Base-by-base conservation (phyloP, 2,797 vertebrate genomes). In the Erethizon dorsatum region DNA sequence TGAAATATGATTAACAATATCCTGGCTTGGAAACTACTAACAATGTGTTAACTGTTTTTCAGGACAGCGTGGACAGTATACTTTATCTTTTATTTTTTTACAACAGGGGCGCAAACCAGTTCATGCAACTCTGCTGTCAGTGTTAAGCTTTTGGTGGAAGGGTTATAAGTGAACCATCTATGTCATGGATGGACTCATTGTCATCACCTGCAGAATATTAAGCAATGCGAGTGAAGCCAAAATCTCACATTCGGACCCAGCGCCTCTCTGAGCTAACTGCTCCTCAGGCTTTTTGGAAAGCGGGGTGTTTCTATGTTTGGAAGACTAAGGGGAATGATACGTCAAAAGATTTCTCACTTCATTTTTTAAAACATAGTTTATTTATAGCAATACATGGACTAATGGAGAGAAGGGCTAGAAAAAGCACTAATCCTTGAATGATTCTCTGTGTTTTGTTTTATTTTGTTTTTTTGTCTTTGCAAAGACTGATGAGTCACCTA, bases 1-100 rank as follows among this genome's bases (percentile, higher is more conserved):
- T 97, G 86, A 96, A 97, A 96, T 95, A 95, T 91, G 88, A 71
- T 95, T 96, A 96, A 93, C 26, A 89, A 90, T 75, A 92, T 71
- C 65, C 63, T 96, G 89, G 50, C 67, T 94, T 88, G 14, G 56
- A 95, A 96, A 92, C 83, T 95, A 45, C 90, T 96, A 97, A 92
- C 63, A 95, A 92, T 1, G 3, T 93, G 85, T 93, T 96, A 96
- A 96, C 85, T 96, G 90, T 94, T 92, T 91, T 94, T 67, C 57
- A 89, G 37, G 63, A 82, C 79, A 80, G 47, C 65, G 54, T 90
- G 56, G 56, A 83, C 83, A 83, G 61, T 41, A 5, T 57, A 77
- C 89, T 97, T 91, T 94, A 59, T 75, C 57, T 95, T 89, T 84
- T 41, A 54, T 83, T 91, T 91, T 88, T 92, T 93, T 47, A 94